A percentile compares a stretch with the other conserved stretches of the same genome.
Conservation (phyloP, 2,113 vertebrate genomes). For the Podocnemis expansa region DNA sequence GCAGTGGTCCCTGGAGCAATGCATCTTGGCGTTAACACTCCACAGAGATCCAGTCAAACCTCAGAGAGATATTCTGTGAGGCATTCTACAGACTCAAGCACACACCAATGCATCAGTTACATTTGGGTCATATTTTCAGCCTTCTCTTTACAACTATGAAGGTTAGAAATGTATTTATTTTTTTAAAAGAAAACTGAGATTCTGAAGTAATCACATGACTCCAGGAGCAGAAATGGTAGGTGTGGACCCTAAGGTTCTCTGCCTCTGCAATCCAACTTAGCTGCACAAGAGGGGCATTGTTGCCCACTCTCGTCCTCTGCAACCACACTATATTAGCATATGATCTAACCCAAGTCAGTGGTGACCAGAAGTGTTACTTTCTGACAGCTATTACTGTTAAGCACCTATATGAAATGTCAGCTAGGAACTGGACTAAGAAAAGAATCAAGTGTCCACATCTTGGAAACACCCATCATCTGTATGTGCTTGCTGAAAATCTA, state of each 20-base stretch:
- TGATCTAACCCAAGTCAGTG: neutral
- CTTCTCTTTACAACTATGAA: neutral
- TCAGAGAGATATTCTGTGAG: neutral
- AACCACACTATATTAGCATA: neutral
- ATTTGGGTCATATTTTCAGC: neutral
- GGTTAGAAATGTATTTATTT: neutral
- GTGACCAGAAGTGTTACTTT: conserved; percentile 1
- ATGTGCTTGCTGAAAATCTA: neutral
- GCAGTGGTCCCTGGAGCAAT: neutral
- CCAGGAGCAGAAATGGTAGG: neutral
- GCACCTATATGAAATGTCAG: neutral
- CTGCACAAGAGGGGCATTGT: neutral
- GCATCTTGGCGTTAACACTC: neutral
- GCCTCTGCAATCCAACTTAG: neutral
- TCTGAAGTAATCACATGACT: neutral
- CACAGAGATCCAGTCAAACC: neutral
- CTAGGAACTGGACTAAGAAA: neutral
- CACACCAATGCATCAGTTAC: neutral
- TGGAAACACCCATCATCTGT: neutral
- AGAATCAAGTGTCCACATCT: neutral
- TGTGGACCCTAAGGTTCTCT: neutral
- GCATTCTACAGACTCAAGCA: neutral
- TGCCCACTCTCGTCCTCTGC: neutral
- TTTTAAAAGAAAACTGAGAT: neutral
- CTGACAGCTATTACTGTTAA: neutral